A percentile compares a stretch with the other conserved stretches of the same genome.
Evolutionary conservation across 2,797 vertebrate species (phyloP).

Genomic region (Sparidentex hasta): DNA sequence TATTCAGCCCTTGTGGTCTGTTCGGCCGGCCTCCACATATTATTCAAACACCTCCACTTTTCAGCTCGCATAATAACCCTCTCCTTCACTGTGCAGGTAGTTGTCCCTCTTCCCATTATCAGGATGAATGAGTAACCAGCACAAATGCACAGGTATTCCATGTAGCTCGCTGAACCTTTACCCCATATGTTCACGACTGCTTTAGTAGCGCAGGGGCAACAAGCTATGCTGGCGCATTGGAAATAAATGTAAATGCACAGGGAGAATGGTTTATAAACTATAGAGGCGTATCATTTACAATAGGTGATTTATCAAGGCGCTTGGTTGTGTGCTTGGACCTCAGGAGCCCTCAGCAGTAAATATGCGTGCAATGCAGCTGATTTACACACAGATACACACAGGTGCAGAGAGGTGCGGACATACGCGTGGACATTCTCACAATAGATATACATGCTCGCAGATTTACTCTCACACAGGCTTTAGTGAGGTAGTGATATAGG

Average conservation of each 20-base stretch:
- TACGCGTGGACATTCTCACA: slow-evolving; percentile 40
- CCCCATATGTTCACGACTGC: slow-evolving; percentile 34
- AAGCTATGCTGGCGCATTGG: slow-evolving; percentile 33
- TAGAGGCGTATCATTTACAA: slow-evolving; percentile 73
- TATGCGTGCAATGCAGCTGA: slow-evolving; percentile 51
- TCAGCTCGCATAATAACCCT: slow-evolving; percentile 24
- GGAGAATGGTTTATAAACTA: slow-evolving; percentile 62
- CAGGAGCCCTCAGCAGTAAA: slow-evolving; percentile 72
- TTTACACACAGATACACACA: slow-evolving; percentile 63
- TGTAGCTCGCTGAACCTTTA: slow-evolving; percentile 25
- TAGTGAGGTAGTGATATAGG: slow-evolving; percentile 55
- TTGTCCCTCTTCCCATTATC: slow-evolving; percentile 41
- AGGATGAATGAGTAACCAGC: slow-evolving; percentile 40
- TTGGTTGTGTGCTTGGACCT: slow-evolving; percentile 55
- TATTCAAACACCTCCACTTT: slow-evolving; percentile 16
- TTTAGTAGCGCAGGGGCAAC: slow-evolving; percentile 65
- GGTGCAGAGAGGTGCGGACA: slow-evolving; percentile 50
- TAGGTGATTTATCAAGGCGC: slow-evolving; percentile 75
- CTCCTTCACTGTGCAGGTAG: not conserved
- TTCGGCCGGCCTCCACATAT: slow-evolving; percentile 13
- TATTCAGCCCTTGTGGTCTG: not conserved
- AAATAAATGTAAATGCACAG: slow-evolving; percentile 55
- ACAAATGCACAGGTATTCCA: slow-evolving; percentile 34
- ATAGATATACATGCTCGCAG: slow-evolving; percentile 30
- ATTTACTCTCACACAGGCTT: slow-evolving; percentile 45